Conservation (phyloP, 2,888 invertebrate genomes). For the Acrocera orbiculus region DNA sequence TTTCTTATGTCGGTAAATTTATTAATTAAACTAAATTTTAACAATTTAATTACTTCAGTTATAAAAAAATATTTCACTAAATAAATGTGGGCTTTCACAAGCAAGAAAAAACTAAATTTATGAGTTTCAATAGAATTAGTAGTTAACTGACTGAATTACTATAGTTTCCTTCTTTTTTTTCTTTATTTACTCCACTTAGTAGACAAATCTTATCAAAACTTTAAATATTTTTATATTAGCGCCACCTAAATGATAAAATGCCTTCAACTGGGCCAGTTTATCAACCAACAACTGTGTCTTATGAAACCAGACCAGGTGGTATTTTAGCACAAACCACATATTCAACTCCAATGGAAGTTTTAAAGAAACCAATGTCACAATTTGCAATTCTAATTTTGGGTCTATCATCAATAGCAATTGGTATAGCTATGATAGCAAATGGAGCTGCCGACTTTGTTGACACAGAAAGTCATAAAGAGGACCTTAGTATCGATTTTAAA, state of each 20-base stretch:
- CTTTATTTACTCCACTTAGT: too few species aligned
- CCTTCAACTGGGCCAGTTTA: conserved; percentile 53
- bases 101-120: too few species aligned
- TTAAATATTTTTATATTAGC: too few species aligned
- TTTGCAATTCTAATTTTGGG: conserved; percentile 20
- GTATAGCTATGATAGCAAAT: conserved; percentile 42
- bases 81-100: too few species aligned
- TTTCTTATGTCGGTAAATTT: too few species aligned
- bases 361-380: conserved; percentile 20
- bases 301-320: conserved; percentile 39
- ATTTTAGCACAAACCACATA: conserved; percentile 23
- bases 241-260: conserved; percentile 34
- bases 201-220: too few species aligned
- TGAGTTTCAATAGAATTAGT: too few species aligned
- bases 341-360: conserved; percentile 19
- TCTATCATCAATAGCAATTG: conserved; percentile 22
- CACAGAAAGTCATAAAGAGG: conserved; percentile 24
- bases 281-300: conserved; percentile 61
- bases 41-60: too few species aligned
- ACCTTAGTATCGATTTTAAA: conserved; percentile 18
- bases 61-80: too few species aligned
- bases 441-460: conserved; percentile 43
- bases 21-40: too few species aligned
- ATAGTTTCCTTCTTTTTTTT: too few species aligned
- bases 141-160: too few species aligned